Conservation (phyloP, 2,888 invertebrate species). For the Hypercompe scribonia region DNA sequence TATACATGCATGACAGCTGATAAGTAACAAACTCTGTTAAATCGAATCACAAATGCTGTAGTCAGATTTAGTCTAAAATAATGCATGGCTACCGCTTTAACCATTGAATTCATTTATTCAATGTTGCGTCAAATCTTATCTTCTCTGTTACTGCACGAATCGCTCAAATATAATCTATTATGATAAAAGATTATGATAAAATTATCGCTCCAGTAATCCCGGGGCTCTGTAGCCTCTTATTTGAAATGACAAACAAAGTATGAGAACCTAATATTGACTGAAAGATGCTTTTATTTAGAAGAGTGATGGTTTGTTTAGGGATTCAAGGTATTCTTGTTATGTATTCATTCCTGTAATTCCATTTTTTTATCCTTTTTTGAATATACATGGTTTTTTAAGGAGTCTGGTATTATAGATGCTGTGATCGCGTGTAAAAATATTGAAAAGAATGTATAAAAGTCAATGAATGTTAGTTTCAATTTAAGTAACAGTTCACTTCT, state of each 20-base stretch:
- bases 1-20: slow-evolving; percentile 29
- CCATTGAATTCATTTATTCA: background rate
- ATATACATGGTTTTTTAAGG: no score
- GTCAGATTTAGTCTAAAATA: background rate
- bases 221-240: background rate
- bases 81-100: background rate
- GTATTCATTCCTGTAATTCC: no score
- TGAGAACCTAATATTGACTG: background rate
- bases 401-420: no score
- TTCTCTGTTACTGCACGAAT: background rate
- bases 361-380: no score
- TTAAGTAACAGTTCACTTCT: no score
- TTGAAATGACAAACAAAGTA: background rate
- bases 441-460: no score
- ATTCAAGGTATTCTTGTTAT: no score
- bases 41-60: slow-evolving; percentile 25
- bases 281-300: background rate
- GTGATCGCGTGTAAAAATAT: no score
- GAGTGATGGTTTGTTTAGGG: background rate
- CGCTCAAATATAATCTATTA: background rate
- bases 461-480: no score
- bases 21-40: slow-evolving; percentile 45
- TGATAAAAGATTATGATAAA: background rate
- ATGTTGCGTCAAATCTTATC: no score
- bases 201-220: background rate